Base-by-base conservation (phyloP, 2,797 vertebrate species). In the Enteromius anoplus region DNA sequence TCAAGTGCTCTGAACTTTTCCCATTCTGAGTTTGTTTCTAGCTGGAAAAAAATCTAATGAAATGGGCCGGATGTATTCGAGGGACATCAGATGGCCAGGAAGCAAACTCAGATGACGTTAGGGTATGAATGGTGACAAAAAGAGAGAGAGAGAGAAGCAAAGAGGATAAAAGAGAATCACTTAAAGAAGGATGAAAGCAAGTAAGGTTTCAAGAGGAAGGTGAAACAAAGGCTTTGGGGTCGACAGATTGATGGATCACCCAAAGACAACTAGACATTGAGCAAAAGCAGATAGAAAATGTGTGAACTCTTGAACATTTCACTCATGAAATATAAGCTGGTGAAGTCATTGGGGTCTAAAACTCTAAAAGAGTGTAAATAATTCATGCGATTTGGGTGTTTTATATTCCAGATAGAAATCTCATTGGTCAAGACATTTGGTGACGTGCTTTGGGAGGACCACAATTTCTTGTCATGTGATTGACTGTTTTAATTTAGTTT, bases 221-320 rank as follows among this genome's bases (percentile, higher is more conserved):
- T 82, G 80, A 82, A 78, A 19, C 23, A 72, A 70, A 77, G 75
- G 75, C 42, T 72, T 55, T 64, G 34, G 42, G 75, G 49, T 51
- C 55, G 84, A 87, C 79, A 84, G 84, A 82, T 79, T 84, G 86
- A 87, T 82, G 60, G 78, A 87, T 86, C 79, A 82, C 68, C 75
- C 81, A 80, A 84, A 17, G 64, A 83, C 62, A 66, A 70, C 71
- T 10, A 60, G 51, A 70, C 62, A 37, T 17, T 81, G 45, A 75
- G 78, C 34, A 75, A 34, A 78, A 81, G 34, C 78, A 85, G 47
- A 72, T 37, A 53, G 64, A 80, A 82, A 62, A 85, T 53, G 29
- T 17, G 40, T 14, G 4, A 14, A 42, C 40, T n/a, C 37, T 49
- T 71, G 8, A 60, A 62, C 23, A 64, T 77, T 64, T 45, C 58